Evolutionary conservation across 2,797 vertebrate species (phyloP).

Genomic region (Melanotaenia pygmaea): DNA sequence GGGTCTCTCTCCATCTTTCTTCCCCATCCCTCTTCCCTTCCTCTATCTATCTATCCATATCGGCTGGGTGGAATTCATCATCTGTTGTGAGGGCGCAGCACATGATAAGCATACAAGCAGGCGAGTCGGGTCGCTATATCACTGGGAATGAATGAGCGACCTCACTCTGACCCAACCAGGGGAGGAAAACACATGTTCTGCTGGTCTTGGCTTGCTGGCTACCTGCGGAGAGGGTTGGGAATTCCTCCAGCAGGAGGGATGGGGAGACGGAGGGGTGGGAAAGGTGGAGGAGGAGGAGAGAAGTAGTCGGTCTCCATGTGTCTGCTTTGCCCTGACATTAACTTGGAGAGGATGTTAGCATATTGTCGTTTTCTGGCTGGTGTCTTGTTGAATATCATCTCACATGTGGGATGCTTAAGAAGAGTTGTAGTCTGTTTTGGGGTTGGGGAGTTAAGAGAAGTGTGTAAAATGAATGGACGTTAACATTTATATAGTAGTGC

Average conservation of each 20-base stretch:
- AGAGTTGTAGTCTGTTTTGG: neutral
- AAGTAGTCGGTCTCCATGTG: conserved; percentile 66
- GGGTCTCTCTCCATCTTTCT: conserved; percentile 63
- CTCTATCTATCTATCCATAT: conserved; percentile 53
- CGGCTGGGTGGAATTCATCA: conserved; percentile 82
- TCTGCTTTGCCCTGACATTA: conserved; percentile 71
- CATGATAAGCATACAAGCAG: conserved; percentile 80
- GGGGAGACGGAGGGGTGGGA: conserved; percentile 69
- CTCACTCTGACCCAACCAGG: conserved; percentile 85
- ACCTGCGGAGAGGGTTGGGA: conserved; percentile 91
- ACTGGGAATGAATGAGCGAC: conserved; percentile 86
- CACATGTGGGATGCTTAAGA: conserved; percentile 22
- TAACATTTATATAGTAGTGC: conserved; percentile 22
- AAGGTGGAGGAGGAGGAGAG: conserved; percentile 59
- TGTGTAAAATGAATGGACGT: conserved; percentile 2
- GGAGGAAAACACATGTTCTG: conserved; percentile 92
- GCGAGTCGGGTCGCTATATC: conserved; percentile 80
- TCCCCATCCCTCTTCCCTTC: conserved; percentile 42
- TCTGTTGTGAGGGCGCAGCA: conserved; percentile 77
- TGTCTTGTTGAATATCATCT: conserved; percentile 68
- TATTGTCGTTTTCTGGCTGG: conserved; percentile 51
- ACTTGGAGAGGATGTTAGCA: conserved; percentile 54
- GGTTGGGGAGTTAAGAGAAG: neutral
- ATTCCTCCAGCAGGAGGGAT: conserved; percentile 86
- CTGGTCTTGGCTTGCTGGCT: conserved; percentile 87